A percentile compares a stretch with the other conserved stretches of the same genome.
Conservation (phyloP, 2,113 vertebrate genomes). For the Rhodinocichla rosea region DNA sequence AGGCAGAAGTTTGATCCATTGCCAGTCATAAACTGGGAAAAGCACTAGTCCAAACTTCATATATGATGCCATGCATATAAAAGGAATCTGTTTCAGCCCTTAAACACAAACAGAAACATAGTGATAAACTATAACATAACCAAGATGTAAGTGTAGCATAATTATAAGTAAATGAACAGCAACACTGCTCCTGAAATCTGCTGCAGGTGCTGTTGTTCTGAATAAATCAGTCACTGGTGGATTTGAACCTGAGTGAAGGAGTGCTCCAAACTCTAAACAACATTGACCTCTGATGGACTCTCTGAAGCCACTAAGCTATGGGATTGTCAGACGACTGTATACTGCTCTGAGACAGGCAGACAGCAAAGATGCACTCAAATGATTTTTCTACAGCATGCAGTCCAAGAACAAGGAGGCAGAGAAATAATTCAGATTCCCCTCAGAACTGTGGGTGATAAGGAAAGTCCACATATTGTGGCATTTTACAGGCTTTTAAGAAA, state of each 20-base stretch:
- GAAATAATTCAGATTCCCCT: not conserved
- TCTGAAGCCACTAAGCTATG: not conserved
- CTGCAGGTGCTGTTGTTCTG: rapidly evolving
- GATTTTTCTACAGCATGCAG: not conserved
- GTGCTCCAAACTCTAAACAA: not conserved
- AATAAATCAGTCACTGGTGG: not conserved
- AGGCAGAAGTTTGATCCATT: not conserved
- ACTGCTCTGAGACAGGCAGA: not conserved
- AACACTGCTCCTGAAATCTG: not conserved
- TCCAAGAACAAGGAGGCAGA: not conserved
- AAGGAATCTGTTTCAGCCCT: not conserved
- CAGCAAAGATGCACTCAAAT: constrained; percentile 13
- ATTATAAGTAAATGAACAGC: not conserved
- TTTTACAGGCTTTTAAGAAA: not conserved
- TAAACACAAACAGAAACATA: not conserved
- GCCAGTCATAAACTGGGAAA: not conserved
- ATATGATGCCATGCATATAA: not conserved
- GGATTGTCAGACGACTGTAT: not conserved
- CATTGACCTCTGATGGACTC: not conserved
- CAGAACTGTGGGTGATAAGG: not conserved
- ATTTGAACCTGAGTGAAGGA: not conserved
- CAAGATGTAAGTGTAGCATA: not conserved
- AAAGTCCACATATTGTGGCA: not conserved
- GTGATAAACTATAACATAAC: not conserved
- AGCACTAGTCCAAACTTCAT: not conserved